Conservation (phyloP, 2,113 vertebrate species). For the Gracilinanus agilis region DNA sequence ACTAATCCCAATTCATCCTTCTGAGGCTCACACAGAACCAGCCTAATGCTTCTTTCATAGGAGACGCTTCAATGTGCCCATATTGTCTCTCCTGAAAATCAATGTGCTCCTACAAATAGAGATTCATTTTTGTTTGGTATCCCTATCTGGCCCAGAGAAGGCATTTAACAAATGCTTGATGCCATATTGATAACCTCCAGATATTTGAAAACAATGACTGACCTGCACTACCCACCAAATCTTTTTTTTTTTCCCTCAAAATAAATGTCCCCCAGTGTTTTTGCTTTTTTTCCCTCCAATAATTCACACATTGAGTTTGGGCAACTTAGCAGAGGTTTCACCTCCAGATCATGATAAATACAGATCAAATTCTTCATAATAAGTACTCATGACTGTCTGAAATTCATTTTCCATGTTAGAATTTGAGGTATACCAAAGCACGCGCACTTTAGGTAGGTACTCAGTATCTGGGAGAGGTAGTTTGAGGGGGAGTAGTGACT, state of each 20-base stretch:
- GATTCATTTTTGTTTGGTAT: neutral
- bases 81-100: neutral
- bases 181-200: neutral
- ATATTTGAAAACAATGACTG: neutral
- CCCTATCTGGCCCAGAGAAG: neutral
- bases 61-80: neutral
- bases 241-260: neutral
- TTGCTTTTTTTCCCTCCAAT: neutral
- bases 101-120: neutral
- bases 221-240: neutral
- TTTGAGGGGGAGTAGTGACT: neutral
- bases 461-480: neutral
- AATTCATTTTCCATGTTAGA: neutral
- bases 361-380: neutral
- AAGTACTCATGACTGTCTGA: neutral
- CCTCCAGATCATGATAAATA: neutral
- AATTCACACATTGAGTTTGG: neutral
- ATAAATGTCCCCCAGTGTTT: neutral
- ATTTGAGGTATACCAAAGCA: neutral
- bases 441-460: neutral
- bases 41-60: too few species aligned
- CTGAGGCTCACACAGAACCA: neutral
- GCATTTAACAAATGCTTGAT: neutral
- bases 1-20: neutral
- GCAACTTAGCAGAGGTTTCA: neutral